Conservation (phyloP, 2,113 vertebrate genomes). For the Cyanistes caeruleus region DNA sequence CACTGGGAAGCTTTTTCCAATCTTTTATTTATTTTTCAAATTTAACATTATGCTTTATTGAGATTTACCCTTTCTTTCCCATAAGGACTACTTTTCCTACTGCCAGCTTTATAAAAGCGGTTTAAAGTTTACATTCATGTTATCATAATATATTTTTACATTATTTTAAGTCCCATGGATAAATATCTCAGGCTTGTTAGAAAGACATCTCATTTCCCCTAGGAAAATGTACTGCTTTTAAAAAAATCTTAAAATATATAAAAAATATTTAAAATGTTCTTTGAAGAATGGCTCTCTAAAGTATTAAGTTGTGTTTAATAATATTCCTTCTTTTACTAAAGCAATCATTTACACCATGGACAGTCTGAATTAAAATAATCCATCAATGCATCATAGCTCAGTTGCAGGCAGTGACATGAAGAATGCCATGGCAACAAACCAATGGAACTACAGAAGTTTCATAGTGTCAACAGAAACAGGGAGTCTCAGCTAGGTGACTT, state of each 20-base stretch:
- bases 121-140: neutral
- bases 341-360: constrained; percentile 36
- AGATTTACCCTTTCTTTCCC: neutral
- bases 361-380: constrained; percentile 62
- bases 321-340: constrained; percentile 11
- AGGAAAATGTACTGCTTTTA: neutral
- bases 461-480: neutral
- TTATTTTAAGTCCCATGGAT: neutral
- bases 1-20: neutral
- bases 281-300: neutral
- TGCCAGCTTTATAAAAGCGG: neutral
- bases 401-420: constrained; percentile 7
- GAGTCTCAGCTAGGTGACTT: neutral
- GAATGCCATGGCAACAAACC: constrained; percentile 26
- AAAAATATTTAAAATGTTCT: neutral
- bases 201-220: neutral
- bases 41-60: neutral
- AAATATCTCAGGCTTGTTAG: neutral
- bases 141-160: neutral
- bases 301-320: constrained; percentile 31
- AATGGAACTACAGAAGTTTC: neutral
- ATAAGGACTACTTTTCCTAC: neutral
- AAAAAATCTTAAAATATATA: neutral
- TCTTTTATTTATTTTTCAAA: neutral
- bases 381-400: constrained; percentile 29